Base-by-base conservation (phyloP, 1,140 invertebrate genomes). In the Ips typographus region DNA sequence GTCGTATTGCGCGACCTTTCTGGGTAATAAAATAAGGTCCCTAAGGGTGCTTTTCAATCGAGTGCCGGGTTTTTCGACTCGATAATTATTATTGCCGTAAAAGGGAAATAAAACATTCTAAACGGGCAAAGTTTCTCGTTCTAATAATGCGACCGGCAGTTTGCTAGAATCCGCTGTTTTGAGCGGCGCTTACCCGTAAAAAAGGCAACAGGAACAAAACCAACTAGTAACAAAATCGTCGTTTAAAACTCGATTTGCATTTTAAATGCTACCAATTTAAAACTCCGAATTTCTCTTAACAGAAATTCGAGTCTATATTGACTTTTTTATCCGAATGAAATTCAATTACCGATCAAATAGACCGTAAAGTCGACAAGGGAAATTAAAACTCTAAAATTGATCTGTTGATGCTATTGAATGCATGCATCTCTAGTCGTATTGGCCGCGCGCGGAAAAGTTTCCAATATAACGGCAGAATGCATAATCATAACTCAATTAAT, bases 171-270 rank as follows among this genome's bases (percentile, higher is more conserved):
- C 22, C 1, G 39, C 40, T 40, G 38, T 5, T 58, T 58, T 58
- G 40, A 58, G 36, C 39, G 8, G 43, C 41, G 40, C 59, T 43
- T 43, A 49, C 8, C 59, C 22, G 38, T 7, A 58, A 57, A 63
- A 63, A 63, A 63, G 8, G 44, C 61, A 51, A 52, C 3, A 63
- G 52, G 61, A 63, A 52, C 61, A 63, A 47, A 63, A 63, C 49
- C 43, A 63, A n/a, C 43, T 5, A 63, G 42, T 52, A 63, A 51
- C 61, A 52, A 52, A 63, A 63, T 63, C 61, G 61, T 52, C 61
- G 47, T 40, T 63, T 63, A 8, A 51, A 63, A 63, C 61, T 63
- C 44, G 61, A 63, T 63, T 63, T 63, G 47, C 61, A 63, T 63
- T 63, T 63, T 63, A 63, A 60, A 60, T 60, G 58, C 58, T 43